These are phyloP conservation scores for Diorhabda sublineata DNA, from an alignment of 1,140 invertebrate species.

Conservation along the genomic window DNA sequence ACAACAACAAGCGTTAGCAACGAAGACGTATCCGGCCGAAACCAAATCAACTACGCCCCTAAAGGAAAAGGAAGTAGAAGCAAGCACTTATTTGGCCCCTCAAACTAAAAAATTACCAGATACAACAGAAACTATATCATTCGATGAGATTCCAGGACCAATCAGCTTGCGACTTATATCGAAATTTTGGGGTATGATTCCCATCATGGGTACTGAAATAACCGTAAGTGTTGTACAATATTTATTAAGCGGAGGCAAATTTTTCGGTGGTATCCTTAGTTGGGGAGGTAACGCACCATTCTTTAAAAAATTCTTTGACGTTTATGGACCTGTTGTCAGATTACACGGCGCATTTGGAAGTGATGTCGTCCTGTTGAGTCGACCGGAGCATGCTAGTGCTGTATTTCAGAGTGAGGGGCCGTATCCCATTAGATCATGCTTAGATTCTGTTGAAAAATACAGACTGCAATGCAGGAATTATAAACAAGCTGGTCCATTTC, in stretches of 20 bases:
- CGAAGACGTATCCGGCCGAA: neutral
- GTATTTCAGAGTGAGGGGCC: conserved; percentile 57
- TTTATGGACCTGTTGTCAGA: conserved; percentile 61
- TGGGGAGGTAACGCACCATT: conserved; percentile 41
- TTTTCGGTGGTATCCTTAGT: conserved; percentile 40
- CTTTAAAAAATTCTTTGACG: conserved; percentile 53
- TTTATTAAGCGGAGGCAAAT: conserved; percentile 55
- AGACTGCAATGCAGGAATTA: conserved; percentile 53
- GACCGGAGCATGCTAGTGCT: conserved; percentile 58
- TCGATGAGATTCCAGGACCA: conserved; percentile 61
- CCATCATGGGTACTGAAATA: conserved; percentile 59
- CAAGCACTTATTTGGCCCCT: neutral
- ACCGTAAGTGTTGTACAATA: conserved; percentile 56
- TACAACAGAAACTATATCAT: conserved; percentile 31
- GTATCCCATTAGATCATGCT: conserved; percentile 54
- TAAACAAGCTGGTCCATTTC: conserved; percentile 48
- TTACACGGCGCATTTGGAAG: conserved; percentile 57
- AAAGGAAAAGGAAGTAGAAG: neutral
- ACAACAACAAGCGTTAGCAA: neutral
- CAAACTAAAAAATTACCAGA: neutral
- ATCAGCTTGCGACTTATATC: conserved; percentile 54
- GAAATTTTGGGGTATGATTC: conserved; percentile 56
- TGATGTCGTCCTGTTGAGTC: conserved; percentile 56
- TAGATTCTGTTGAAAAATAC: conserved; percentile 61
- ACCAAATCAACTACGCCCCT: neutral